phyloP scores from a whole-genome alignment of 2,797 vertebrate genomes.

The Helostoma temminkii region DNA sequence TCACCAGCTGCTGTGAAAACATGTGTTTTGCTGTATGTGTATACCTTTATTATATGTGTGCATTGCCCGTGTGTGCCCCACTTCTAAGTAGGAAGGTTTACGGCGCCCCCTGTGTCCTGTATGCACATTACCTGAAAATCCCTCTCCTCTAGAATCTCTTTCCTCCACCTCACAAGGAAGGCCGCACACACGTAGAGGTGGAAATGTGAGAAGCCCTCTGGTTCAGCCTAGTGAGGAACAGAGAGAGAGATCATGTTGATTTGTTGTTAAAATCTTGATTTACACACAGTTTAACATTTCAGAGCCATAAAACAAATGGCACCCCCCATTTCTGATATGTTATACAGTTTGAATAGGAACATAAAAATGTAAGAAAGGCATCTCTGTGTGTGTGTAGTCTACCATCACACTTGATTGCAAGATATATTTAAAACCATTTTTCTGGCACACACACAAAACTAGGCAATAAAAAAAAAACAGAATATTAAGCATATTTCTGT shows the following conservation, averaged over 20 bases:
- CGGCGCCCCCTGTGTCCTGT: constrained; percentile 10
- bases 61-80: not conserved
- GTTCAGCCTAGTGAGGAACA: constrained; percentile 88
- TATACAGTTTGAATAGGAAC: constrained; percentile 3
- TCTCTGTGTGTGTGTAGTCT: not conserved
- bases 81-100: constrained; percentile 10
- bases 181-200: constrained; percentile 98
- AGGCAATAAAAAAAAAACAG: not conserved
- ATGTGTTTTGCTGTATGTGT: not conserved
- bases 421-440: constrained; percentile 20
- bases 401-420: constrained; percentile 34
- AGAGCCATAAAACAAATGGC: constrained; percentile 8
- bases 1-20: constrained; percentile 15
- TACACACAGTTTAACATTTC: constrained; percentile 26
- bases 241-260: constrained; percentile 15
- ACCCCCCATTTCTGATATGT: constrained; percentile 7
- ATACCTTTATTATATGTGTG: not conserved
- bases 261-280: constrained; percentile 2
- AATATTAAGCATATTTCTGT: constrained; percentile 27
- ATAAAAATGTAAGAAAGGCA: constrained; percentile 3
- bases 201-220: constrained; percentile 98
- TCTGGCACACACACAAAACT: constrained; percentile 19
- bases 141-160: constrained; percentile 94
- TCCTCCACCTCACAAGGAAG: constrained; percentile 96
- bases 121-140: constrained; percentile 93